Conservation (phyloP, 37 sponge, comb jelly and placozoan genomes). For the Cliona cf. orientalis region DNA sequence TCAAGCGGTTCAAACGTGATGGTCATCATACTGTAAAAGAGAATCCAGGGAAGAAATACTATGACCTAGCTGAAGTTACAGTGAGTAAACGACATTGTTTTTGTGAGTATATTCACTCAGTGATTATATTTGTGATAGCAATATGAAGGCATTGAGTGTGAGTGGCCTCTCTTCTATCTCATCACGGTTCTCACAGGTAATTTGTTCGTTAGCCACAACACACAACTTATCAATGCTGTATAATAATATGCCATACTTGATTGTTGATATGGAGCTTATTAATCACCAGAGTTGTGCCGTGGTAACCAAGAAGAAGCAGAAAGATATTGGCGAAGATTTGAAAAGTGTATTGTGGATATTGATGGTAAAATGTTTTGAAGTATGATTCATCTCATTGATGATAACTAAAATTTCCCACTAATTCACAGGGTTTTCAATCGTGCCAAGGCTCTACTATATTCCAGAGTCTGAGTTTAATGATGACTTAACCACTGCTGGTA, state of each 20-base stretch:
- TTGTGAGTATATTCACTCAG: not conserved
- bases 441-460: conserved; percentile 72
- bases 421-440: conserved; percentile 21
- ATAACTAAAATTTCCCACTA: not conserved
- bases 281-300: conserved; percentile 59
- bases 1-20: conserved; percentile 77
- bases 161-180: conserved; percentile 81
- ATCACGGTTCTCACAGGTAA: conserved; percentile 55
- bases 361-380: conserved; percentile 4
- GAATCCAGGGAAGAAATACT: conserved; percentile 27
- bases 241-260: not conserved
- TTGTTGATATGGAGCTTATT: not conserved
- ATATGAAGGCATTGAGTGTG: conserved; percentile 86
- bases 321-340: conserved; percentile 61
- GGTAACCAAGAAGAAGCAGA: conserved; percentile 54
- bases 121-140: conserved; percentile 15
- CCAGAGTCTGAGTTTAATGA: conserved; percentile 57
- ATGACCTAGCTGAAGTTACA: conserved; percentile 53
- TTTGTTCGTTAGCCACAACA: not conserved
- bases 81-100: conserved; percentile 18
- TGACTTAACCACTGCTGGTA: conserved; percentile 8
- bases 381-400: too few species aligned
- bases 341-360: not conserved
- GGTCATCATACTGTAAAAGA: conserved; percentile 78
- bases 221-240: not conserved